Conservation (phyloP, 2,888 invertebrate genomes). For the Panorpa germanica region DNA sequence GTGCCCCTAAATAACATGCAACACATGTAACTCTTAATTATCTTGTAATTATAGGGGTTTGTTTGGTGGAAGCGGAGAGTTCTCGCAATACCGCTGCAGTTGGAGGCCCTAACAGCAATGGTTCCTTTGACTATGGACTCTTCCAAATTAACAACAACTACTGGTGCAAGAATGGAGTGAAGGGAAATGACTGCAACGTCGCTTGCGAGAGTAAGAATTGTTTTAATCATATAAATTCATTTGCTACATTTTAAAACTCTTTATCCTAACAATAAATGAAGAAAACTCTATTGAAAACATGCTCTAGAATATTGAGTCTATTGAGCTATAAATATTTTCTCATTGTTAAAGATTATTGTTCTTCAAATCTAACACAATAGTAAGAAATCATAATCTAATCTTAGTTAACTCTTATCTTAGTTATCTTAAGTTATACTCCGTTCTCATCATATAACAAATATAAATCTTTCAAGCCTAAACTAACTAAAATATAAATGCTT, state of each 20-base stretch:
- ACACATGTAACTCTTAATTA: no score
- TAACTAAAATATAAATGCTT: not conserved
- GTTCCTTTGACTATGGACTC: constrained; percentile 24
- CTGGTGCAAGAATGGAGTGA: constrained; percentile 20
- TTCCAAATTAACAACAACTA: constrained; percentile 24
- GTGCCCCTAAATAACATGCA: no score
- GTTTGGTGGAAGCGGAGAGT: constrained; percentile 30
- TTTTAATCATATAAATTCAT: constrained; percentile 1
- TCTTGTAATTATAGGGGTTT: no score
- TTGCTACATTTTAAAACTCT: constrained; percentile 14
- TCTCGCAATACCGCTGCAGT: constrained; percentile 25
- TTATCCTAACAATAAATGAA: no score
- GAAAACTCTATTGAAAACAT: no score
- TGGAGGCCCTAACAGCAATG: constrained; percentile 27
- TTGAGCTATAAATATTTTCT: no score
- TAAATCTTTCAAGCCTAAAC: not conserved
- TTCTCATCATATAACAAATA: not conserved
- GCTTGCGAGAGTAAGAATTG: constrained; percentile 15
- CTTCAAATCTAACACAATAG: no score
- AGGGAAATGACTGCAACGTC: constrained; percentile 20
- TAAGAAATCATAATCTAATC: no score
- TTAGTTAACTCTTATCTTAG: constrained; percentile 12
- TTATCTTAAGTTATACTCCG: no score
- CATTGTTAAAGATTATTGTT: no score
- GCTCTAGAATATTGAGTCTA: no score